phyloP scores from a whole-genome alignment of 1,140 invertebrate genomes.

The Octopus bimaculoides region DNA sequence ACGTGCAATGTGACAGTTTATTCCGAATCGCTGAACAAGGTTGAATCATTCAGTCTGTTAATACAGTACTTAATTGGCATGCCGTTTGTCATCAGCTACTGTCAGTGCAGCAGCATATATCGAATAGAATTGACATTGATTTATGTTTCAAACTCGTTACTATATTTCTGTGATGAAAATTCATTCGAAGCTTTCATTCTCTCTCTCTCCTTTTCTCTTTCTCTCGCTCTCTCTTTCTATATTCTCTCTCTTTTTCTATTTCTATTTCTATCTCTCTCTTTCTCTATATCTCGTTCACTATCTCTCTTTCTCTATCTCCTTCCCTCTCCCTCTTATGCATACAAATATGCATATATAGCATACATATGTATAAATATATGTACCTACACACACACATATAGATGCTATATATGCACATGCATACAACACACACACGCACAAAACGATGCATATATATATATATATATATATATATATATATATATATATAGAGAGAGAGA shows the following conservation, averaged over 20 bases:
- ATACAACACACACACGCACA: not conserved
- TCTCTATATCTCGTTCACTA: not conserved
- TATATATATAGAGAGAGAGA: not conserved
- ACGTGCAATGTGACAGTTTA: too few species aligned
- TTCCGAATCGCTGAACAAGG: too few species aligned
- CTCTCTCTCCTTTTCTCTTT: not conserved
- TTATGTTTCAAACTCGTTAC: too few species aligned
- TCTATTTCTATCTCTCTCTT: not conserved
- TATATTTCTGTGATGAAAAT: too few species aligned
- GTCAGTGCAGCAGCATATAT: too few species aligned
- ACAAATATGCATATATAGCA: not conserved
- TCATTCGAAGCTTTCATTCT: not conserved
- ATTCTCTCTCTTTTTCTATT: not conserved
- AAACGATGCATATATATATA: not conserved
- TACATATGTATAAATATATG: not conserved
- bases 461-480: not conserved
- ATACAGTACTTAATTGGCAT: too few species aligned
- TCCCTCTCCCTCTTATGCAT: not conserved
- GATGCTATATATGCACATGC: not conserved
- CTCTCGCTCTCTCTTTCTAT: not conserved
- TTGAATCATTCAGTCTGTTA: too few species aligned
- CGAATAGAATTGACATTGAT: too few species aligned
- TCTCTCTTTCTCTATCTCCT: not conserved
- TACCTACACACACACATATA: not conserved
- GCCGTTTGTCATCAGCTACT: too few species aligned